Evolutionary conservation across 23 tunicate species (phyloP), one percentile per base, ranked within the genome.

Genomic region (Clavelina lepadiformis): DNA sequence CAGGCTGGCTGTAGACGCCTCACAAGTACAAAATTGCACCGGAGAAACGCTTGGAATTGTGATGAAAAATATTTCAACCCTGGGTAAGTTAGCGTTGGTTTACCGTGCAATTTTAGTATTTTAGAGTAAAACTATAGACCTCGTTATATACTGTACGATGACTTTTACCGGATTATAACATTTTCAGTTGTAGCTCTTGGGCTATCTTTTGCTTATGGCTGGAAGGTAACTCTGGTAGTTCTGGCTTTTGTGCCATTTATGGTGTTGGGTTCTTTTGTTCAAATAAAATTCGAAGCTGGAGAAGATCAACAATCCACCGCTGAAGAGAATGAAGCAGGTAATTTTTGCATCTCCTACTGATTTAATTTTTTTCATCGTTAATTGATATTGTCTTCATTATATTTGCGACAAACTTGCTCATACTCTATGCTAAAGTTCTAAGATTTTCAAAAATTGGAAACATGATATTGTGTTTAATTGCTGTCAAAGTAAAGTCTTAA

Each of bases 21-120:
- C 82, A 5, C 56, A 50, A 28, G 94, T 85, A 4, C 94, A 85
- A 66, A 83, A 83, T 35, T 73, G 89, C 41, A 81, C 89, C 5
- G 89, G 87, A 5, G 80, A 46, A 22, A 54, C 69, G 38, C 66
- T 81, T 20, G 89, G 89, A 65, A 56, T 78, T 22, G 50, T 81
- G 19, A 32, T 81, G 3, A 81, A 81, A 38, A 81, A 81, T 45
- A 65, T 81, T 49, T 44, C 68, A 23, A 55, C 89, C 4, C 73
- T 81, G 15, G 89, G 89, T 81, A 46, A 62, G 63, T 22, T 15
- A 29, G 5, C n/a, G 34, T 4, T 58, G 32, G 6, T 23, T 58
- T 58, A n/a, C n/a, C n/a, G n/a, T n/a, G n/a, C n/a, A n/a, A n/a
- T n/a, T n/a, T n/a, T n/a, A n/a, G n/a, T n/a, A n/a, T n/a, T n/a